Evolutionary conservation across 2,113 vertebrate genomes (phyloP), one percentile per base, ranked within the genome.

Genomic region (Enhydra lutris): DNA sequence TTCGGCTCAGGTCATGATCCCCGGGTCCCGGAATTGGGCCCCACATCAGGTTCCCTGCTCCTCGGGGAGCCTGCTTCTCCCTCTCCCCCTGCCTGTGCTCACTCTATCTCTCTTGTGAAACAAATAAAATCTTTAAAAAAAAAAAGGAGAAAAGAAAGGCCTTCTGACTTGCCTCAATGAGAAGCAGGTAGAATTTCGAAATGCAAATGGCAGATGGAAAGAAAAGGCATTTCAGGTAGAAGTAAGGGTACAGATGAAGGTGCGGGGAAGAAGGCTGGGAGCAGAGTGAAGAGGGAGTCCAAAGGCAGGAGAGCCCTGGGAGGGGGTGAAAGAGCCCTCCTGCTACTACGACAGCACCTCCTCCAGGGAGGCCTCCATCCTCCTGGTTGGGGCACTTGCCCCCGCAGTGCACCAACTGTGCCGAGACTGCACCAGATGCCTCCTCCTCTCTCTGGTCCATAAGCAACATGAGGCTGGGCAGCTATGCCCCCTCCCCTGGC

Each of bases 401-500:
- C 71, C 39, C 24, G 3, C 26, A 13, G 71, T 1, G 73, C 24
- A 15, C 13, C 11, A 45, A 8, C 12, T 45, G 23, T 42, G 73
- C 73, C 6, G 0, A 45, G 39, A 45, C 24, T 76, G 73, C 73
- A 61, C 24, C 24, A 29, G 73, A 26, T 45, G 39, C 39, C 73
- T 76, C 6, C n/a, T 23, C 31, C 82, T 36, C 36, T 52, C 55
- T 76, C 34, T 9, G 17, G 89, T 31, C 29, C 34, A n/a, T 36
- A 11, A 55, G 42, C 39, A 42, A 6, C 18, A 42, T 0, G 21
- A 95, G 14, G 67, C 39, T 21, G 34, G 67, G 34, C 12, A 31
- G 39, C 39, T 74, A 7, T 24, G 1, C 1, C 0, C 1, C 18
- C 13, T 1, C 24, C n/a, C 15, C 9, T 2, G 5, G 36, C 26